phyloP scores from a whole-genome alignment of 2,797 vertebrate species.

The Orientallactaga sibirica region DNA sequence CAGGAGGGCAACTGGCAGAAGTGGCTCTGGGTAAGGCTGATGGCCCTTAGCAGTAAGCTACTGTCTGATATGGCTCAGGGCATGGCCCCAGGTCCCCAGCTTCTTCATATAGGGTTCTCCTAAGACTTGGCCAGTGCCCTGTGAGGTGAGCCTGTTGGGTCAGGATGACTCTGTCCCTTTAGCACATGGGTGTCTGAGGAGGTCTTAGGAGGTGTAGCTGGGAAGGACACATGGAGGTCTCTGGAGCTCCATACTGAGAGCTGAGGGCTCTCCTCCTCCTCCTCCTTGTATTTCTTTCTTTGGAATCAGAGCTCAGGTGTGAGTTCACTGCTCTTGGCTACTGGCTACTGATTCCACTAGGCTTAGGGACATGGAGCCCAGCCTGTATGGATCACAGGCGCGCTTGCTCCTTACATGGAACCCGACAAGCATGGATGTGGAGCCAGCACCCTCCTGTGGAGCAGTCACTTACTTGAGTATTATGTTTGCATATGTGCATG shows the following conservation, averaged over 20 bases:
- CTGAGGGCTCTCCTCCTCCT: neutral
- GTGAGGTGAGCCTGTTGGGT: neutral
- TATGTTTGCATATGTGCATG: accelerated
- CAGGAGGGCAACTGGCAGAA: neutral
- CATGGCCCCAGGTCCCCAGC: too few relatives aligned
- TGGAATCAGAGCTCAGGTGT: accelerated
- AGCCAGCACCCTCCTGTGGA: too few relatives aligned
- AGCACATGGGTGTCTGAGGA: neutral
- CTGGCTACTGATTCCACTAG: too few relatives aligned
- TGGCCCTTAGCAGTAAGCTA: neutral
- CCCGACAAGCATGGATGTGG: too few relatives aligned
- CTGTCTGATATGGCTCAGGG: neutral
- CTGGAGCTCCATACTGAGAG: neutral
- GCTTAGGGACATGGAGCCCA: accelerated
- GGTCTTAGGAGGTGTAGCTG: neutral
- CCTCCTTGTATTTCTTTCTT: accelerated
- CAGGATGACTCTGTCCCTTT: neutral
- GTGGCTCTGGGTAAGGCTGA: neutral
- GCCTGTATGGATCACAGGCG: accelerated
- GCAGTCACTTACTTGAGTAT: accelerated
- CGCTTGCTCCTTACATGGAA: neutral
- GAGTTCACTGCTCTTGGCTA: neutral
- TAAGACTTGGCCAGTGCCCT: neutral
- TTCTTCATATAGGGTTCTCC: neutral
- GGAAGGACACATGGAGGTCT: neutral